Conservation (phyloP, 2,113 vertebrate genomes). For the Hyla sarda region DNA sequence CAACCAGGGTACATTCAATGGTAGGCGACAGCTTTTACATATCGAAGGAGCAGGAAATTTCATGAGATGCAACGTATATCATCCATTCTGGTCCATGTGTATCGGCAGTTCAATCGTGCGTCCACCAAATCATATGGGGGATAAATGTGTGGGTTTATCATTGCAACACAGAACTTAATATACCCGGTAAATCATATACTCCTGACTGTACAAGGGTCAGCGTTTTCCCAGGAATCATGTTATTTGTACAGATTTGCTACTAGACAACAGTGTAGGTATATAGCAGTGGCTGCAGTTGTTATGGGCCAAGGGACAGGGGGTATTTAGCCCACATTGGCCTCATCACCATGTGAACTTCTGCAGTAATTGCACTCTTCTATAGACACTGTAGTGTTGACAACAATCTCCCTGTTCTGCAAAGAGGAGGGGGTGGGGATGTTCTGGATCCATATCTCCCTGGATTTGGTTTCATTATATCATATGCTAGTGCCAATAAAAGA, state of each 20-base stretch:
- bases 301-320: not conserved
- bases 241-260: not conserved
- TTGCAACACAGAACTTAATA: too few relatives aligned
- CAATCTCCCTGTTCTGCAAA: not conserved
- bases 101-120: not conserved
- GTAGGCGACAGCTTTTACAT: not conserved
- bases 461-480: not conserved
- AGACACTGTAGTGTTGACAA: not conserved
- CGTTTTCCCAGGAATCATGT: not conserved
- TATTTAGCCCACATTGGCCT: too few relatives aligned
- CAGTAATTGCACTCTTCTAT: not conserved
- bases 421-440: not conserved
- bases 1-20: not conserved
- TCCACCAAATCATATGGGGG: too few relatives aligned
- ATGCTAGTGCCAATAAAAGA: not conserved
- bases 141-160: too few relatives aligned
- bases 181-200: not conserved
- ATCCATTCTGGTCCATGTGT: not conserved
- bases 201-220: not conserved
- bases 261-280: not conserved
- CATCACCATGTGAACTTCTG: not conserved
- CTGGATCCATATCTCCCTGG: not conserved
- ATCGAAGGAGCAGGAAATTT: conserved; percentile 3
- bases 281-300: not conserved
- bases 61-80: not conserved